Evolutionary conservation across 1,140 invertebrate genomes (phyloP), one percentile per base, ranked within the genome.

Genomic region (Drosophila asahinai): DNA sequence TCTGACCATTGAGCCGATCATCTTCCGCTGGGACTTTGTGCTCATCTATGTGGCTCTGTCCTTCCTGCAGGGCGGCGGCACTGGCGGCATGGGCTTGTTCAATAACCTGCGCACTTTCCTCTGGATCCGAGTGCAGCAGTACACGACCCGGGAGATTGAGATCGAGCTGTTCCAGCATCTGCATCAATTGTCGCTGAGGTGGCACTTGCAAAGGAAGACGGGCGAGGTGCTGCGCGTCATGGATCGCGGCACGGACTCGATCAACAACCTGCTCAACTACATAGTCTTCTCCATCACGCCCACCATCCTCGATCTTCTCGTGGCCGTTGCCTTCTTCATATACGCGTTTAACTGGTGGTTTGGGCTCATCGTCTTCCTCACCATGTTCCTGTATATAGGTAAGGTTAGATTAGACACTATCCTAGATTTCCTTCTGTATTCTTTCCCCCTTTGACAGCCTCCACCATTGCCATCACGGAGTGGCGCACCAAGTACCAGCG

Each of bases 41-140:
- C 92, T 98, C 2, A 95, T 97, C 43, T 99, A 97, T 93, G 97
- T 98, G 9, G 93, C 93, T 2, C 95, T 99, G 73, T 98, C 98
- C 93, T 99, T 99, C 93, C 94, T 99, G 2, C 98, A 99, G 95
- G 98, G 98, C 3, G 97, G 97, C 30, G 97, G 97, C 52, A 97
- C 96, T 14, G 97, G 97, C 15, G 95, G 96, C n/a, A 97, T 97
- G 96, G 98, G 98, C 19, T 94, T 99, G 48, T 94, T 99, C 11
- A 99, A 98, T 92, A 99, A 98, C 93, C 80, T 99, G 2, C 94
- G 98, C 47, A 96, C 96, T 3, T 98, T 98, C 91, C 93, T 99
- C 6, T 99, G 98, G 98, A 99, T 99, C 86, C 95, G 95, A 76
- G 97, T 99, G 52, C 97, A 99, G 81, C 98, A 99, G 91, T 99